Percentiles rank a stretch among this genome's conserved stretches.
Evolutionary conservation across 1,140 invertebrate species (phyloP).

Genomic region (Procambarus virginalis): DNA sequence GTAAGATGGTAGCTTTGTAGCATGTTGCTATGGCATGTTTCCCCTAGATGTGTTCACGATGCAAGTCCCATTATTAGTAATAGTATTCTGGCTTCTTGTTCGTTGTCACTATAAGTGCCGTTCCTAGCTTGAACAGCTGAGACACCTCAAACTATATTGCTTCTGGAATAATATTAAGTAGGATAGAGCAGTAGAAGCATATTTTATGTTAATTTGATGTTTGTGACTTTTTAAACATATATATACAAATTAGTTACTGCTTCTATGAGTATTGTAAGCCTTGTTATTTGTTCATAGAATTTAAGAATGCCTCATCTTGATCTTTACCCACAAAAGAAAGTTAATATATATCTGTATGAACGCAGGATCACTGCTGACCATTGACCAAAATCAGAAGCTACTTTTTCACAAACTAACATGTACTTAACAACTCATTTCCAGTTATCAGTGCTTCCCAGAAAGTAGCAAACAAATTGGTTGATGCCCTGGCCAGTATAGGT

Average conservation of each 20-base stretch:
- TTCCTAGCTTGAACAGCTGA: too few species aligned
- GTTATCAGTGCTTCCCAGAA: conserved; percentile 67
- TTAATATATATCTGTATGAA: background rate
- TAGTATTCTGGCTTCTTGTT: background rate
- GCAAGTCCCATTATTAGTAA: background rate
- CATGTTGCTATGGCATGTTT: background rate
- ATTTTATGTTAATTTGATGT: background rate
- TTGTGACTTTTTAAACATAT: background rate
- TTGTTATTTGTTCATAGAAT: too few species aligned
- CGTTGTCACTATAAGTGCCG: background rate
- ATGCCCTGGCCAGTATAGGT: conserved; percentile 68
- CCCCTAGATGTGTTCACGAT: background rate
- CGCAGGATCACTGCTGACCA: background rate
- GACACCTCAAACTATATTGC: too few species aligned
- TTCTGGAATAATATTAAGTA: background rate
- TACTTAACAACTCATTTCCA: conserved; percentile 56
- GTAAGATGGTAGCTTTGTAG: background rate
- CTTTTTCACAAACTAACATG: conserved; percentile 33
- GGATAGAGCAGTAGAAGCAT: background rate
- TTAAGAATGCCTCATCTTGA: background rate
- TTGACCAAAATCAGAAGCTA: background rate
- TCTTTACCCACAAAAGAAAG: background rate
- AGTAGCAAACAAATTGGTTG: conserved; percentile 68
- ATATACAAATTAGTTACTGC: background rate
- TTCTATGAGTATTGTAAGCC: background rate